Evolutionary conservation across 1,140 invertebrate species (phyloP).

Genomic region (Eriocheir sinensis): DNA sequence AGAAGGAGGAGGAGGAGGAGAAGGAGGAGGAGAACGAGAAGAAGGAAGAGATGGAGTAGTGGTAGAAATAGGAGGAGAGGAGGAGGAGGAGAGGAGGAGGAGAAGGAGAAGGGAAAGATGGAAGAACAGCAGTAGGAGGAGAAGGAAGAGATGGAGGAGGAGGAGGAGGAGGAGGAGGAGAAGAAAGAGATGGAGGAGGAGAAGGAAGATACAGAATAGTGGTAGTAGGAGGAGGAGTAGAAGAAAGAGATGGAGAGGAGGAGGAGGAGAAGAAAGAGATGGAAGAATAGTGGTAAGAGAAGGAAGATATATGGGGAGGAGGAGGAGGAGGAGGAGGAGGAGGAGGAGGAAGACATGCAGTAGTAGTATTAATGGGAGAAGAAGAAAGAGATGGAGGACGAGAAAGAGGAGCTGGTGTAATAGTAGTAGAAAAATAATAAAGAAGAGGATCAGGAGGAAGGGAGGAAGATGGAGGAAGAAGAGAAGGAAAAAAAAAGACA

Average conservation of each 20-base stretch:
- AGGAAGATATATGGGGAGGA: not conserved
- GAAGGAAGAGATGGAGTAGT: not conserved
- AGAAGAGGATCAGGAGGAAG: slow-evolving; percentile 37
- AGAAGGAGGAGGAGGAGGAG: not conserved
- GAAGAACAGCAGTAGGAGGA: not conserved
- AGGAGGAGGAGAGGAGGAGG: not conserved
- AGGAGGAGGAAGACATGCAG: not conserved
- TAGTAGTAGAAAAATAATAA: not conserved
- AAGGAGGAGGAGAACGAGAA: not conserved
- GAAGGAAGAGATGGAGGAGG: not conserved
- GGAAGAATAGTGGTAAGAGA: not conserved
- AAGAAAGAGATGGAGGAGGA: not conserved
- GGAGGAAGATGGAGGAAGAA: no score
- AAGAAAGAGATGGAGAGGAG: not conserved
- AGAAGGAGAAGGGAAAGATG: not conserved
- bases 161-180: no score
- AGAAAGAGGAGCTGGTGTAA: not conserved
- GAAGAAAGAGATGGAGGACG: slow-evolving; percentile 48
- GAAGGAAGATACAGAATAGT: not conserved
- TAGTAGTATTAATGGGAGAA: not conserved
- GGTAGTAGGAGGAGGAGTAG: not conserved
- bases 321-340: not conserved
- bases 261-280: not conserved
- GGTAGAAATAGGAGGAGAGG: not conserved
- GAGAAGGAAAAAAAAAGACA: no score